Percentiles rank a stretch among this genome's conserved stretches.
These are phyloP conservation scores for Eudyptes chrysolophus DNA, from an alignment of 2,113 vertebrate genomes.

Conservation along the genomic window DNA sequence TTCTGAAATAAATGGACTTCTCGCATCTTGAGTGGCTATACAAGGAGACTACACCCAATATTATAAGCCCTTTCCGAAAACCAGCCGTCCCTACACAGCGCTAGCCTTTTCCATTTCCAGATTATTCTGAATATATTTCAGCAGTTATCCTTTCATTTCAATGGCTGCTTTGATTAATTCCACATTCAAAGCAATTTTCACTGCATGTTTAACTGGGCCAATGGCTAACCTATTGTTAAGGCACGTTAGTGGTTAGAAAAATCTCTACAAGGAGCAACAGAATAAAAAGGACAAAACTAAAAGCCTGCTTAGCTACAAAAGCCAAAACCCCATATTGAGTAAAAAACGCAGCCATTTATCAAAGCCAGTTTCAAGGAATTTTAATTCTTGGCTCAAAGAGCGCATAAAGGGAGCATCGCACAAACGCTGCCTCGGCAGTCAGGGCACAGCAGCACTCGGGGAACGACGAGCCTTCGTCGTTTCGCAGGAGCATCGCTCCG, in stretches of 20 bases:
- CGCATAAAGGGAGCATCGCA: neutral
- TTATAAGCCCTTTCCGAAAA: neutral
- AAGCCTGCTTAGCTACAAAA: slow-evolving; percentile 11
- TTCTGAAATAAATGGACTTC: neutral
- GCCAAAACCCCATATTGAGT: slow-evolving; percentile 16
- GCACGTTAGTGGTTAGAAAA: neutral
- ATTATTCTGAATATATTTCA: slow-evolving; percentile 1
- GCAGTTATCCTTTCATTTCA: neutral
- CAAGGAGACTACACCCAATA: neutral
- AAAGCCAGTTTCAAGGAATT: slow-evolving; percentile 1
- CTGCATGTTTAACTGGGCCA: neutral
- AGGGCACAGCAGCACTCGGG: fast-evolving
- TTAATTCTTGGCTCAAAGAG: neutral
- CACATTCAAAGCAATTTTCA: neutral
- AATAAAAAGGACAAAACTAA: neutral
- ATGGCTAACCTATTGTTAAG: neutral
- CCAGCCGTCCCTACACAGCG: neutral
- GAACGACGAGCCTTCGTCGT: fast-evolving
- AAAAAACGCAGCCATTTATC: slow-evolving; percentile 5
- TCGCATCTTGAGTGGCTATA: neutral
- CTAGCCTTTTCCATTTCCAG: neutral
- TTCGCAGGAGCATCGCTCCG: neutral
- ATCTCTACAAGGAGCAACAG: neutral
- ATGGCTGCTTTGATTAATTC: slow-evolving; percentile 34
- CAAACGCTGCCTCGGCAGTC: fast-evolving